These are phyloP conservation scores for Torymus aiolomorphi DNA, from an alignment of 2,888 invertebrate species.

Conservation along the genomic window DNA sequence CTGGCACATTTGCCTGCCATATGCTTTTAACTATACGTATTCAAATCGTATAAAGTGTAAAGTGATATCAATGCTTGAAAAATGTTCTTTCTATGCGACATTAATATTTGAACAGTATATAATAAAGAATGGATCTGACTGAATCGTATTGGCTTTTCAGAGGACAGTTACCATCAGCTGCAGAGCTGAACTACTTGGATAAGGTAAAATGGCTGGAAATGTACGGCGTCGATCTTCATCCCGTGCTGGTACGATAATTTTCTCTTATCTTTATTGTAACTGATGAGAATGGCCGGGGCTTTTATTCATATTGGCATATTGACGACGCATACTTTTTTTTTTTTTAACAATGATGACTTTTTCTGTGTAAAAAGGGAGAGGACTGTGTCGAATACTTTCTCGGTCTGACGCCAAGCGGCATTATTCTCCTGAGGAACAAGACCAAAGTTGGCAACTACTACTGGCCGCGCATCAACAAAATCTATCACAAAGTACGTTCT, in stretches of 20 bases:
- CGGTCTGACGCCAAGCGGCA: conserved; percentile 96
- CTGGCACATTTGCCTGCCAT: too few relatives aligned
- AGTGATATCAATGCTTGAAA: too few relatives aligned
- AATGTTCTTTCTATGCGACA: too few relatives aligned
- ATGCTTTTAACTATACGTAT: too few relatives aligned
- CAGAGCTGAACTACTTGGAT: conserved; percentile 95
- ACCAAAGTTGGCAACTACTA: conserved; percentile 98
- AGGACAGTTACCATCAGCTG: conserved; percentile 92
- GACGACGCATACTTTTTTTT: background rate
- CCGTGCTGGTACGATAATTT: conserved; percentile 85
- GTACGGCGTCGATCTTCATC: conserved; percentile 98
- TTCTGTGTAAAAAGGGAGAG: conserved; percentile 83
- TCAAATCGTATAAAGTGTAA: too few relatives aligned
- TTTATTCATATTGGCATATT: background rate
- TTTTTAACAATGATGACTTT: conserved; percentile 41
- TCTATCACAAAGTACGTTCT: conserved; percentile 86
- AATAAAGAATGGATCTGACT: conserved; percentile 1
- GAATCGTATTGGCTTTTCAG: conserved; percentile 75
- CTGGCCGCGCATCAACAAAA: conserved; percentile 98
- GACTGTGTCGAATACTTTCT: conserved; percentile 97
- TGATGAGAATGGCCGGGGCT: conserved; percentile 5
- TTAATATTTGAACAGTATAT: conserved; percentile 1
- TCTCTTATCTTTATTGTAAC: background rate
- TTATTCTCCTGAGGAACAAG: conserved; percentile 95
- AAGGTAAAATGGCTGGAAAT: conserved; percentile 99